These are phyloP conservation scores for Prionace glauca DNA, from an alignment of 2,797 vertebrate genomes.

Conservation along the genomic window DNA sequence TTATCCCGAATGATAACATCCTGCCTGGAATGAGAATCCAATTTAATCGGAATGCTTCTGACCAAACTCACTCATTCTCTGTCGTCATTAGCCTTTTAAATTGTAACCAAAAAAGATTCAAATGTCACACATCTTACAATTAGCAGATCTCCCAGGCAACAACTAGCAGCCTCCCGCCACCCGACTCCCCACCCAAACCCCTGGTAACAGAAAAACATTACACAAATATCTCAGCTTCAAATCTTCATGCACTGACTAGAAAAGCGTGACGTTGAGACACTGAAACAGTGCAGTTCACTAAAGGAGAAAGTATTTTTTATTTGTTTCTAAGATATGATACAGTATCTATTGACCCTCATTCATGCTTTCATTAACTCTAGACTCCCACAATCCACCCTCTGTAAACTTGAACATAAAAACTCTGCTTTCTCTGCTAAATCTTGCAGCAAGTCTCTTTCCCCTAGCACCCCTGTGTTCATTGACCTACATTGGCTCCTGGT, in stretches of 20 bases:
- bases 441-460: background rate
- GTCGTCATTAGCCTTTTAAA: background rate
- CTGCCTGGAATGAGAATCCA: background rate
- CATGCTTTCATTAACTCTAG: background rate
- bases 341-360: background rate
- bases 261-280: background rate
- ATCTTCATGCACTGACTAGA: background rate
- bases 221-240: no score
- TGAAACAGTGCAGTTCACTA: background rate
- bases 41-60: background rate
- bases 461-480: background rate
- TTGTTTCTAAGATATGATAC: background rate
- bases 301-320: background rate
- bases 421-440: background rate
- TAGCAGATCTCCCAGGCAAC: background rate
- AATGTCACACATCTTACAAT: background rate
- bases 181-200: background rate
- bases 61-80: background rate
- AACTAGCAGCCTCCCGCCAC: background rate
- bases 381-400: no score
- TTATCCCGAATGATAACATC: constrained; percentile 17
- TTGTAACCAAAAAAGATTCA: background rate
- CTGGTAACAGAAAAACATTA: background rate
- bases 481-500: background rate
- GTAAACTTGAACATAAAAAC: no score